Evolutionary conservation across 1,140 invertebrate genomes (phyloP), one percentile per base, ranked within the genome.

Genomic region (Acyrthosiphon pisum): DNA sequence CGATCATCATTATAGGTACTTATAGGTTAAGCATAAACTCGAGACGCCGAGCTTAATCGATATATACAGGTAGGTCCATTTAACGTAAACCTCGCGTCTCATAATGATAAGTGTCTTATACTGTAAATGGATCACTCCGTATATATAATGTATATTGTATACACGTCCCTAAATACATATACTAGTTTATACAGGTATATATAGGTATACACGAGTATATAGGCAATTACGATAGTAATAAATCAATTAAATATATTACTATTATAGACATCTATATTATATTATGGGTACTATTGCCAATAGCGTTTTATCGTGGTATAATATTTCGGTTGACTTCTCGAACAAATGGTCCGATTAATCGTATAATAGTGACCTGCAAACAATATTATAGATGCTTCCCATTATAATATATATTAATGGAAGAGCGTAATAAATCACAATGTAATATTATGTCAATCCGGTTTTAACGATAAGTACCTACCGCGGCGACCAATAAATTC

Each of bases 271-370:
- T 68, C 30, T 18, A 68, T 68, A 68, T 26, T 56, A 56, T 26
- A 56, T 41, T 30, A n/a, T 30, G 4, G 3, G 6, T 46, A 46
- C 44, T 30, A 30, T 6, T 76, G 4, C n/a, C 60, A 14, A 18
- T 76, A 30, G n/a, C 60, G 30, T 76, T n/a, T 76, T n/a, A n/a
- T 76, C 14, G 6, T 18, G n/a, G 14, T 68, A 68, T 68, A n/a
- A 68, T 68, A 76, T n/a, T 76, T 76, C n/a, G n/a, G 60, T 35
- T 35, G 30, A n/a, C 60, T 76, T 76, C 4, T n/a, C n/a, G 30
- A 76, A 76, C 30, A 76, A 76, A 76, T 76, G 60, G n/a, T 76
- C 30, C n/a, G 60, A n/a, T 68, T n/a, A 76, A 76, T 76, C n/a
- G n/a, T n/a, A 35, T 53, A 53, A 53, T 53, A n/a, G 60, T n/a